Conservation (phyloP, 2,113 vertebrate species). For the Siphamia tubifer region DNA sequence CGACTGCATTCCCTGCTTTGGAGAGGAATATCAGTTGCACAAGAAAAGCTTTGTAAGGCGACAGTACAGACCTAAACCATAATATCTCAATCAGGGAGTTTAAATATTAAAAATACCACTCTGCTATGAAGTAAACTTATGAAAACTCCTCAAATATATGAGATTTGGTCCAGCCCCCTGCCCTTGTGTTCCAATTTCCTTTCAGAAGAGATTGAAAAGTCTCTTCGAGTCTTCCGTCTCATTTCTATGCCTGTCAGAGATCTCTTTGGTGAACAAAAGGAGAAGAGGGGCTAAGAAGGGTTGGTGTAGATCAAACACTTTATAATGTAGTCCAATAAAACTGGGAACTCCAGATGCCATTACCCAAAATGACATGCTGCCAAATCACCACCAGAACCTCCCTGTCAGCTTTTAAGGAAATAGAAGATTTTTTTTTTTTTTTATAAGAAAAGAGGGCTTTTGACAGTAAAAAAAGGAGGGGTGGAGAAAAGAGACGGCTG, state of each 20-base stretch:
- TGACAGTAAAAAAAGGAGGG: slow-evolving; percentile 38
- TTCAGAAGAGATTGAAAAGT: slow-evolving; percentile 73
- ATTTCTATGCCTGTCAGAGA: slow-evolving; percentile 73
- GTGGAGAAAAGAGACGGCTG: slow-evolving; percentile 8
- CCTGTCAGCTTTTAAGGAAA: slow-evolving; percentile 71
- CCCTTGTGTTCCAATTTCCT: slow-evolving; percentile 62
- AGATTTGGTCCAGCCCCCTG: slow-evolving; percentile 52
- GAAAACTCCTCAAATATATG: slow-evolving; percentile 60
- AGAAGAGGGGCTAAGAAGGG: slow-evolving; percentile 46
- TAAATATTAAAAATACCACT: slow-evolving; percentile 63
- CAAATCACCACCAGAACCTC: slow-evolving; percentile 70
- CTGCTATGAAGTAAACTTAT: slow-evolving; percentile 22
- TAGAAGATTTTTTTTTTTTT: slow-evolving; percentile 35
- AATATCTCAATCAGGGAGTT: slow-evolving; percentile 45
- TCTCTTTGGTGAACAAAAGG: slow-evolving; percentile 36
- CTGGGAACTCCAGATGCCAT: slow-evolving; percentile 66
- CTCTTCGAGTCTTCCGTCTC: slow-evolving; percentile 60
- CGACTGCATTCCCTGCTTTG: slow-evolving; percentile 23
- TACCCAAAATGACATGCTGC: slow-evolving; percentile 69
- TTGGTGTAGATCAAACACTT: slow-evolving; percentile 72
- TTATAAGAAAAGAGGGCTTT: slow-evolving; percentile 38
- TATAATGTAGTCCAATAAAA: slow-evolving; percentile 71
- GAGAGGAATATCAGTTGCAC: slow-evolving; percentile 14
- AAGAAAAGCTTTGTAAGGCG: slow-evolving; percentile 14
- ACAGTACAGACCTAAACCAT: slow-evolving; percentile 33